Percentiles rank a stretch among this genome's conserved stretches.
Evolutionary conservation across 2,888 invertebrate species (phyloP).

Genomic region (Drosophila phalerata): DNA sequence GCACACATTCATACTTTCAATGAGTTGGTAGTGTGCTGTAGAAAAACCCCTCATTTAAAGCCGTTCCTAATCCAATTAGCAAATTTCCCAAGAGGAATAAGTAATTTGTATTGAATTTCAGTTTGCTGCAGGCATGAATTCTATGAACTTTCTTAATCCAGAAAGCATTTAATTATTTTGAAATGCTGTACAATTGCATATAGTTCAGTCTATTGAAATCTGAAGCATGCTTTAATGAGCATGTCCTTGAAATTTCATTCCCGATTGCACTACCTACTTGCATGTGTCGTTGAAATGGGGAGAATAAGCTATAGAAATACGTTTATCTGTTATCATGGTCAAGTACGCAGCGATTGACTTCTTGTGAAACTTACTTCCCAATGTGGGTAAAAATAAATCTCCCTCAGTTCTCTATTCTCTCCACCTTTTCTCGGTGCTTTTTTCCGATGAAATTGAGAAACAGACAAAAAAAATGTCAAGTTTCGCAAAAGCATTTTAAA

Average conservation of each 20-base stretch:
- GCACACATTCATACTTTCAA: neutral
- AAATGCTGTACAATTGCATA: neutral
- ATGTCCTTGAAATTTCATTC: neutral
- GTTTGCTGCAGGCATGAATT: neutral
- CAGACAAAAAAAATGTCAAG: neutral
- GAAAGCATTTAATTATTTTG: conserved; percentile 5
- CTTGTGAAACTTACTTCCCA: neutral
- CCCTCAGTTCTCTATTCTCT: neutral
- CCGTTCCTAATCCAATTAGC: neutral
- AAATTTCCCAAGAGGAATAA: neutral
- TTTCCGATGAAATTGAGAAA: too few species aligned
- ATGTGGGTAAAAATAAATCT: neutral
- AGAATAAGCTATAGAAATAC: neutral
- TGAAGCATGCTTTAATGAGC: neutral
- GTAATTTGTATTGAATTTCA: neutral
- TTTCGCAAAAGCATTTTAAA: neutral
- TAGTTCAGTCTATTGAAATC: neutral
- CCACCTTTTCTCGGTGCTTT: too few species aligned
- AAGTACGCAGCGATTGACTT: neutral
- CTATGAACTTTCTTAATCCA: neutral
- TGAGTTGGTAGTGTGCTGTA: neutral
- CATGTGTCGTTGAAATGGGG: neutral
- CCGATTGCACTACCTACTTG: neutral
- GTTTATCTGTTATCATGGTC: neutral
- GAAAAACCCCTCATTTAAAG: neutral